Evolutionary conservation across 2,113 vertebrate species (phyloP), one percentile per base, ranked within the genome.

Genomic region (Brachirus orientalis): DNA sequence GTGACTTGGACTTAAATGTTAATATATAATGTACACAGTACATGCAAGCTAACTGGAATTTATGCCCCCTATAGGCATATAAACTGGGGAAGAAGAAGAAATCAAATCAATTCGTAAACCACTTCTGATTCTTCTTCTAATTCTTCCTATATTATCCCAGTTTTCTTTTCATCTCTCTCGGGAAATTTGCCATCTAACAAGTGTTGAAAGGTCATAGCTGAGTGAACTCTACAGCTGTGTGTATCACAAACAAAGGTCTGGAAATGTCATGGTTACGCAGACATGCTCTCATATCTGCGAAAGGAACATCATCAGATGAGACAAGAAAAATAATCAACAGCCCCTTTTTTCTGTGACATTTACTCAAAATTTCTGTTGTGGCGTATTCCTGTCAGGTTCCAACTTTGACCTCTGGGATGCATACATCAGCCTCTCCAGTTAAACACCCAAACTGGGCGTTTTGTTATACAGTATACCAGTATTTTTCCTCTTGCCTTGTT

Each of bases 201-300:
- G 55, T 66, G 69, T 83, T 75, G 76, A 89, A 91, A 88, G 88
- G 86, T 88, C 85, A 82, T 16, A 57, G 73, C 73, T 66, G 63
- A 71, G 73, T 79, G 78, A 89, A 83, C 75, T 80, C 75, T 48
- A 46, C n/a, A 77, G 64, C 59, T 11, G 53, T 4, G 14, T 17
- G 65, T 55, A 63, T 69, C 77, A 43, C 56, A 80, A 72, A 65
- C 72, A 83, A 79, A 82, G 72, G 64, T 77, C 69, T 75, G 61
- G 47, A 91, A 89, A 89, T 88, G 80, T 77, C 87, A 84, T 6
- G 8, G 58, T 35, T 79, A 84, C 70, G 69, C 60, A 58, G 69
- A 57, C 54, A 53, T 53, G 47, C 71, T 66, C 74, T 77, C 60
- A 35, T 67, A 69, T 75, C 70, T 62, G 72, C 47, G 62, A 68